These are phyloP conservation scores for Macrosoma leucophasiata DNA, from an alignment of 2,888 invertebrate species.

Conservation along the genomic window DNA sequence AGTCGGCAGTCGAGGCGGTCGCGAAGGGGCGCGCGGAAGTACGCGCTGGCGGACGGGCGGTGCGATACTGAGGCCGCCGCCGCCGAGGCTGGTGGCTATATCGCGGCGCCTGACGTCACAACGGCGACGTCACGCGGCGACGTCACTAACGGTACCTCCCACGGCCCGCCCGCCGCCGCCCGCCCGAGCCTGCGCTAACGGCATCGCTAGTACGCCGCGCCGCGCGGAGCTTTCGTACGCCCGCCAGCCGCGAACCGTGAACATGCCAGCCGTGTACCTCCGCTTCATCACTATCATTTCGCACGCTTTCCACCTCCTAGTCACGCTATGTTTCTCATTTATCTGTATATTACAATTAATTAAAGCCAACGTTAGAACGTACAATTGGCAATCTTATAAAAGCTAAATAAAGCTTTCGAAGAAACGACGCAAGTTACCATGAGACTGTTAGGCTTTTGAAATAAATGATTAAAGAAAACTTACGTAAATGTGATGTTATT, in stretches of 20 bases:
- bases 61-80: conserved; percentile 76
- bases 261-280: conserved; percentile 32
- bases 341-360: no score
- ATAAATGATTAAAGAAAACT: no score
- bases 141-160: conserved; percentile 76
- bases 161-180: conserved; percentile 71
- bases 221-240: conserved; percentile 61
- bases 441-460: no score
- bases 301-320: conserved; percentile 13
- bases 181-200: conserved; percentile 75
- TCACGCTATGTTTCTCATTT: no score
- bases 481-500: no score
- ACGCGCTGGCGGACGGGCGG: conserved; percentile 63
- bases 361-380: no score
- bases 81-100: conserved; percentile 72
- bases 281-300: conserved; percentile 26
- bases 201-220: conserved; percentile 66
- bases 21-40: conserved; percentile 55
- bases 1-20: conserved; percentile 43
- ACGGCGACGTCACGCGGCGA: conserved; percentile 61
- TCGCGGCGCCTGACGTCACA: conserved; percentile 72
- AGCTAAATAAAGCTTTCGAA: no score
- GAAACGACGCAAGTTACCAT: conserved; percentile 19
- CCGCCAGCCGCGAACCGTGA: conserved; percentile 44
- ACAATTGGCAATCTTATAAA: no score